Percentiles rank a stretch among this genome's conserved stretches.
Evolutionary conservation across 2,888 invertebrate genomes (phyloP).

Genomic region (Synanthedon formicaeformis): DNA sequence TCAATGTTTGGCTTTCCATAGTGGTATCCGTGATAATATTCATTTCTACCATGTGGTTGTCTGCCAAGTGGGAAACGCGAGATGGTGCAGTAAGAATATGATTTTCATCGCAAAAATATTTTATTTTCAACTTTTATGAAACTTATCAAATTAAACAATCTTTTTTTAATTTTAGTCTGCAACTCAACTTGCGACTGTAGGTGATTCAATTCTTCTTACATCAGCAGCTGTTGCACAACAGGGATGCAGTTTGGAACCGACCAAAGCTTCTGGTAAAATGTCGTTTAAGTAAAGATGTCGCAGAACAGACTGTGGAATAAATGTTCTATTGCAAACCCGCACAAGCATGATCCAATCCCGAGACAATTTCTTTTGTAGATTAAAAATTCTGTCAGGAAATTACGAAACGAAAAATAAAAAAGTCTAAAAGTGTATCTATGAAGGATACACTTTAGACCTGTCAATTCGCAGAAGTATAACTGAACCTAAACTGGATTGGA

Average conservation of each 20-base stretch:
- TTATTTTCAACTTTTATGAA: background rate
- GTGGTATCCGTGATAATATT: slow-evolving; percentile 43
- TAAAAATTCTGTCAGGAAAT: too few relatives aligned
- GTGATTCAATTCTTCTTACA: slow-evolving; percentile 10
- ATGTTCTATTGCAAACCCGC: too few relatives aligned
- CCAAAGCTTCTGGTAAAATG: slow-evolving; percentile 30
- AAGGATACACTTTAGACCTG: too few relatives aligned
- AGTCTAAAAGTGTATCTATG: too few relatives aligned
- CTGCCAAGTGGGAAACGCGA: slow-evolving; percentile 39
- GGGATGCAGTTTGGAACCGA: slow-evolving; percentile 62
- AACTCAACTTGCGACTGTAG: background rate
- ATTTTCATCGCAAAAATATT: background rate
- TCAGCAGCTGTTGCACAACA: slow-evolving; percentile 72
- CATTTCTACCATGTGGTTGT: slow-evolving; percentile 35
- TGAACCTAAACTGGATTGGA: too few relatives aligned
- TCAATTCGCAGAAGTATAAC: too few relatives aligned
- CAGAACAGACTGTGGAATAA: too few relatives aligned
- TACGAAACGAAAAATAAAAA: too few relatives aligned
- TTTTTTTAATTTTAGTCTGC: background rate
- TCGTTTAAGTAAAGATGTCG: too few relatives aligned
- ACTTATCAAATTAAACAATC: background rate
- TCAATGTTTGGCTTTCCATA: slow-evolving; percentile 70
- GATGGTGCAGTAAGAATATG: slow-evolving; percentile 17
- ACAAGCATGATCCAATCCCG: too few relatives aligned
- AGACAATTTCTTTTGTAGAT: too few relatives aligned